Evolutionary conservation across 2,888 invertebrate species (phyloP).

Genomic region (Oscheius myriophilus): DNA sequence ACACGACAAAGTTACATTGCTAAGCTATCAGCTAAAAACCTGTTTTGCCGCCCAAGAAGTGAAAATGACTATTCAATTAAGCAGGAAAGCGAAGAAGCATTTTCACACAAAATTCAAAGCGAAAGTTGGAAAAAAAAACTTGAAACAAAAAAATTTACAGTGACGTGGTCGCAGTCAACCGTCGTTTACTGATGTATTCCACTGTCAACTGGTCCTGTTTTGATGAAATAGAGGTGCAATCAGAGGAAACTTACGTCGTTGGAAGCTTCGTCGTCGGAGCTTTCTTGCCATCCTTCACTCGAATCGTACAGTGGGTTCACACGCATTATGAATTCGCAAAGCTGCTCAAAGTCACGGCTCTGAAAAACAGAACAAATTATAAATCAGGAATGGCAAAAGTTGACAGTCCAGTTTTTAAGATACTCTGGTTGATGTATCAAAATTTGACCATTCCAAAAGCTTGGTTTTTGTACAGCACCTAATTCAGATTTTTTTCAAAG

Average conservation of each 20-base stretch:
- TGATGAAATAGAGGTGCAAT: background rate
- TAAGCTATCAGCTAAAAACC: background rate
- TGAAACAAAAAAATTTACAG: slow-evolving; percentile 23
- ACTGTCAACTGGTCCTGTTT: slow-evolving; percentile 16
- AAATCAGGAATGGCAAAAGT: too few species aligned
- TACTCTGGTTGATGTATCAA: too few species aligned
- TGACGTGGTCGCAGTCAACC: slow-evolving; percentile 13
- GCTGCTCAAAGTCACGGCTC: slow-evolving; percentile 62
- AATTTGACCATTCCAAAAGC: background rate
- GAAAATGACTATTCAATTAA: background rate
- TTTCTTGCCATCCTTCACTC: slow-evolving; percentile 67
- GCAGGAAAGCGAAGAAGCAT: too few species aligned
- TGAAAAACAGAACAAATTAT: slow-evolving; percentile 29
- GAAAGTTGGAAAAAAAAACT: background rate
- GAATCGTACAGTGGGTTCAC: slow-evolving; percentile 68
- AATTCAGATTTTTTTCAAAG: too few species aligned
- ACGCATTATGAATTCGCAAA: slow-evolving; percentile 68
- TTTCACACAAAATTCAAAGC: slow-evolving; percentile 7
- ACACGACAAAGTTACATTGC: background rate
- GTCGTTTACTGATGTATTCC: slow-evolving; percentile 16
- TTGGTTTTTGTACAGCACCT: too few species aligned
- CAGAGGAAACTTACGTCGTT: slow-evolving; percentile 10
- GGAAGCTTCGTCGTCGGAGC: slow-evolving; percentile 60
- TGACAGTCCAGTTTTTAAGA: background rate
- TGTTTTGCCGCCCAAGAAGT: background rate